Percentiles rank a stretch among this genome's conserved stretches.
These are phyloP conservation scores for Bungarus multicinctus DNA, from an alignment of 2,113 vertebrate species.

Conservation along the genomic window DNA sequence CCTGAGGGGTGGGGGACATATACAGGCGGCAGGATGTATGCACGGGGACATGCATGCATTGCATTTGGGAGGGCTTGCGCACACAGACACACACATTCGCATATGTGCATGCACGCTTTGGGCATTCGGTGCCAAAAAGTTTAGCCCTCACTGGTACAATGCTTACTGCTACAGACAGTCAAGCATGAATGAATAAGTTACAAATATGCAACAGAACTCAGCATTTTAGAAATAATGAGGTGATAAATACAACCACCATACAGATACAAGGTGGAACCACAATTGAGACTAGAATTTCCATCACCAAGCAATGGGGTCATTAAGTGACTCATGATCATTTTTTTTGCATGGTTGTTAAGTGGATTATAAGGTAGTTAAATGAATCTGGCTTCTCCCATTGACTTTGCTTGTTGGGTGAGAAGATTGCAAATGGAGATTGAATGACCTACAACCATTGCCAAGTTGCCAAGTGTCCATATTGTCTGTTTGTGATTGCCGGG, in stretches of 20 bases:
- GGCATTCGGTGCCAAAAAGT: too few species aligned
- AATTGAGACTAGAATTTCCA: neutral
- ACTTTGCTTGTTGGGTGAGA: neutral
- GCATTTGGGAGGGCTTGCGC: too few species aligned
- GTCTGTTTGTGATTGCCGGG: too few species aligned
- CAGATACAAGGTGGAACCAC: neutral
- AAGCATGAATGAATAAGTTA: neutral
- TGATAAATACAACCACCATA: neutral
- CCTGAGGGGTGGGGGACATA: too few species aligned
- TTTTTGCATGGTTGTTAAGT: neutral
- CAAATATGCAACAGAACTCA: neutral
- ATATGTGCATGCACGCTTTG: too few species aligned
- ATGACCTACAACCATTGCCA: neutral
- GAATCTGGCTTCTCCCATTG: neutral
- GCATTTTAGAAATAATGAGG: neutral
- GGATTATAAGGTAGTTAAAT: neutral
- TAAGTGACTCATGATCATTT: neutral
- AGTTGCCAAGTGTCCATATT: too few species aligned
- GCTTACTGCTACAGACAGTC: neutral
- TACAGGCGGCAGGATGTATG: too few species aligned
- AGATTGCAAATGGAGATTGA: neutral
- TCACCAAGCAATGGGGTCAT: neutral
- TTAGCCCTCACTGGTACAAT: too few species aligned
- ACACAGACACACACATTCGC: too few species aligned
- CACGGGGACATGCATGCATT: too few species aligned